These are phyloP conservation scores for Chanos chanos DNA, from an alignment of 2,797 vertebrate genomes.

Conservation along the genomic window DNA sequence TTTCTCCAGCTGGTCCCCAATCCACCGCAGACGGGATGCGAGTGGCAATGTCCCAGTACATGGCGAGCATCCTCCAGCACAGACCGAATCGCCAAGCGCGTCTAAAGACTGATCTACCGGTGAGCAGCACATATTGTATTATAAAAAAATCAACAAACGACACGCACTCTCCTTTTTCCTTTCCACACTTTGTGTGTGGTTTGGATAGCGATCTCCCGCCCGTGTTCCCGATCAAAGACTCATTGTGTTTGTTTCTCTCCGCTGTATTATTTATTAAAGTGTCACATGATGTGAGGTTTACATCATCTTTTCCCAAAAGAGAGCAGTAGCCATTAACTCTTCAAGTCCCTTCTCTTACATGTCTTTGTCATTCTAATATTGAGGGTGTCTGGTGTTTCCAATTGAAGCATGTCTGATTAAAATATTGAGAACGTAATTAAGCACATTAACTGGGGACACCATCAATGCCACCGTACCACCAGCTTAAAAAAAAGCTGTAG, in stretches of 20 bases:
- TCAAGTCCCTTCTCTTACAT: constrained; percentile 52
- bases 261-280: constrained; percentile 86
- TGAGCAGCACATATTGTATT: constrained; percentile 91
- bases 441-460: not conserved
- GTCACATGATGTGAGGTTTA: constrained; percentile 91
- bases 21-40: constrained; percentile 81
- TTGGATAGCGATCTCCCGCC: constrained; percentile 25
- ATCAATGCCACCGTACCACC: no score
- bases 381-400: constrained; percentile 24
- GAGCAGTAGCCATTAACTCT: constrained; percentile 79
- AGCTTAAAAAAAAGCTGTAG: no score
- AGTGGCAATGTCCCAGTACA: constrained; percentile 74
- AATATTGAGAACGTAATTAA: not conserved
- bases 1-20: constrained; percentile 88
- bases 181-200: constrained; percentile 10
- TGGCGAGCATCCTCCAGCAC: constrained; percentile 59
- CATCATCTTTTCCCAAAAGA: constrained; percentile 88
- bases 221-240: constrained; percentile 52
- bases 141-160: no score
- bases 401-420: constrained; percentile 2
- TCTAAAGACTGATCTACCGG: constrained; percentile 76
- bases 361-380: constrained; percentile 53
- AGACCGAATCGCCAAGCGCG: constrained; percentile 71
- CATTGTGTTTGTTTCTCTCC: constrained; percentile 60
- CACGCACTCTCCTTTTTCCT: constrained; percentile 34